phyloP scores from a whole-genome alignment of 2,888 invertebrate genomes.

The Euzophera pinguis region DNA sequence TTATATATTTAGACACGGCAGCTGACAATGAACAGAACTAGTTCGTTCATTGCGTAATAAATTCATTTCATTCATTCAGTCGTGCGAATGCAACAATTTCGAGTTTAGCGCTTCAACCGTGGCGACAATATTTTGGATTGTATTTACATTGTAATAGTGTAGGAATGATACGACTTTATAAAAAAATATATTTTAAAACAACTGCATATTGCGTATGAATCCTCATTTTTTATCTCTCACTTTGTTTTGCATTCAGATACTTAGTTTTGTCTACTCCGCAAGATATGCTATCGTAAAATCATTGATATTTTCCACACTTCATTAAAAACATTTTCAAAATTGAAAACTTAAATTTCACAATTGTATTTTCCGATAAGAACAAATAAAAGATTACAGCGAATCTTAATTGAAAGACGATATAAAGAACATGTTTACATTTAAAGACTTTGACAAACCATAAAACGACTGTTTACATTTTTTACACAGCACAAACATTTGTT shows the following conservation, averaged over 20 bases:
- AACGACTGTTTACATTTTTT: neutral
- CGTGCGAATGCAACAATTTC: neutral
- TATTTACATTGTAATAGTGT: neutral
- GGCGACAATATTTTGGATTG: neutral
- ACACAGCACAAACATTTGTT: neutral
- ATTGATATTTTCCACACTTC: too few relatives aligned
- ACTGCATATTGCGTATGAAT: too few relatives aligned
- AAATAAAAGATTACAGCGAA: too few relatives aligned
- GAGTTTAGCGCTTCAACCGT: neutral
- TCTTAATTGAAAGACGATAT: too few relatives aligned
- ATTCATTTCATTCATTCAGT: neutral
- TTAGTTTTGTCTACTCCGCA: too few relatives aligned
- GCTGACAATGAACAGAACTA: neutral
- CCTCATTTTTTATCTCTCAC: too few relatives aligned
- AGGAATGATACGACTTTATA: neutral
- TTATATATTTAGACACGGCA: neutral
- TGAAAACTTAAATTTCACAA: too few relatives aligned
- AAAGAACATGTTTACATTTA: neutral
- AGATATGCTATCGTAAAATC: too few relatives aligned
- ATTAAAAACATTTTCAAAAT: too few relatives aligned
- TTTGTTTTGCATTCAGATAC: too few relatives aligned
- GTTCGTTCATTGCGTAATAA: neutral
- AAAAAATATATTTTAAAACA: too few relatives aligned
- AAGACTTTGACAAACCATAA: neutral
- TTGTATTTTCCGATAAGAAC: too few relatives aligned